Evolutionary conservation across 2,888 invertebrate species (phyloP).

Genomic region (Microchrysa polita): DNA sequence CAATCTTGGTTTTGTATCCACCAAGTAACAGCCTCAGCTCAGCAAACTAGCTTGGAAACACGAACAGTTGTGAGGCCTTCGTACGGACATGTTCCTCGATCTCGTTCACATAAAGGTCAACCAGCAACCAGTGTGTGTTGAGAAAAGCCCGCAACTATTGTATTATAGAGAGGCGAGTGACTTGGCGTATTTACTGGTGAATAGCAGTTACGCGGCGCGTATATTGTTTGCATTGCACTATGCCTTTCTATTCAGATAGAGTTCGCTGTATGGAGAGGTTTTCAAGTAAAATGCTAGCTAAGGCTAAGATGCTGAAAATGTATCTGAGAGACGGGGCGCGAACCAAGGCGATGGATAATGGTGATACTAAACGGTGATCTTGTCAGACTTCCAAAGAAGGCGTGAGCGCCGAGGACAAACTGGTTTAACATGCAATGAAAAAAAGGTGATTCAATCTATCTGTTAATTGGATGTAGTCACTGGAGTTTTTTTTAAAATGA

Average conservation of each 20-base stretch:
- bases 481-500: too few species aligned
- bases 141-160: constrained; percentile 33
- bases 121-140: constrained; percentile 23
- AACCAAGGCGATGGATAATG: too few species aligned
- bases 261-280: not conserved
- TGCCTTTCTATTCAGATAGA: too few species aligned
- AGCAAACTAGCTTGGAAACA: constrained; percentile 18
- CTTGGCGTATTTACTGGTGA: too few species aligned
- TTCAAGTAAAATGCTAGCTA: not conserved
- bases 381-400: not conserved
- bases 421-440: not conserved
- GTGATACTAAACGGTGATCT: not conserved
- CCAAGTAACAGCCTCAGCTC: not conserved
- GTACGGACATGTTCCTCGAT: constrained; percentile 34
- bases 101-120: constrained; percentile 42
- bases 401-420: not conserved
- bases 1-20: too few species aligned
- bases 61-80: constrained; percentile 12
- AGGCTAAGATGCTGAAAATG: not conserved
- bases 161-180: not conserved
- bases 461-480: too few species aligned
- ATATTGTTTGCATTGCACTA: too few species aligned
- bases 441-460: too few species aligned
- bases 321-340: too few species aligned
- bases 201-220: too few species aligned